phyloP scores from a whole-genome alignment of 1,140 invertebrate genomes.

The Sarcophaga bullata region DNA sequence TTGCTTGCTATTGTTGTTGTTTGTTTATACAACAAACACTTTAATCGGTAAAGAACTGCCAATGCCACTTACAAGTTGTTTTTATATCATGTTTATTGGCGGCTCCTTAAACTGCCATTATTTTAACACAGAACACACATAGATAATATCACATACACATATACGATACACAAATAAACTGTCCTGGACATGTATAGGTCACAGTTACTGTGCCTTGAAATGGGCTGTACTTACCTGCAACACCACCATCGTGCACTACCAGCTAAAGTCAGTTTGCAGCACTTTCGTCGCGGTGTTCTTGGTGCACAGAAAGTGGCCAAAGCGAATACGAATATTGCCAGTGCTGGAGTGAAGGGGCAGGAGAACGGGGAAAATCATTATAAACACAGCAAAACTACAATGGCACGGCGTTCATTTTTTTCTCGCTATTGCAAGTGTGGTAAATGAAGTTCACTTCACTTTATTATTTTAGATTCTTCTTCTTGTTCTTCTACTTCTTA shows the following conservation, averaged over 20 bases:
- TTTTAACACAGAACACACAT: slow-evolving; percentile 27
- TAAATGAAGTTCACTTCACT: too few species aligned
- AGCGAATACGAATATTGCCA: too few species aligned
- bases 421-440: too few species aligned
- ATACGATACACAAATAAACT: background rate
- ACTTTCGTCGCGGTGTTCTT: background rate
- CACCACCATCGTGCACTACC: background rate
- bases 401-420: too few species aligned
- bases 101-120: slow-evolving; percentile 26
- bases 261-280: background rate
- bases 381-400: too few species aligned
- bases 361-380: slow-evolving; percentile 2
- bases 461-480: background rate
- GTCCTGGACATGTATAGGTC: background rate
- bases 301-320: background rate
- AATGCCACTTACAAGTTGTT: slow-evolving; percentile 30
- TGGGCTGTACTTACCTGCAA: too few species aligned
- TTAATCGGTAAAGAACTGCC: background rate
- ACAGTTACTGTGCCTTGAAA: background rate
- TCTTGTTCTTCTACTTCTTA: background rate
- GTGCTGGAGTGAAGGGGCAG: too few species aligned
- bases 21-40: slow-evolving; percentile 1
- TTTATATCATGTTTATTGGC: slow-evolving; percentile 34
- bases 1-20: too few species aligned
- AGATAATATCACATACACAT: background rate